Conservation (phyloP, 2,888 invertebrate species). For the Lacanobia wlatinum region DNA sequence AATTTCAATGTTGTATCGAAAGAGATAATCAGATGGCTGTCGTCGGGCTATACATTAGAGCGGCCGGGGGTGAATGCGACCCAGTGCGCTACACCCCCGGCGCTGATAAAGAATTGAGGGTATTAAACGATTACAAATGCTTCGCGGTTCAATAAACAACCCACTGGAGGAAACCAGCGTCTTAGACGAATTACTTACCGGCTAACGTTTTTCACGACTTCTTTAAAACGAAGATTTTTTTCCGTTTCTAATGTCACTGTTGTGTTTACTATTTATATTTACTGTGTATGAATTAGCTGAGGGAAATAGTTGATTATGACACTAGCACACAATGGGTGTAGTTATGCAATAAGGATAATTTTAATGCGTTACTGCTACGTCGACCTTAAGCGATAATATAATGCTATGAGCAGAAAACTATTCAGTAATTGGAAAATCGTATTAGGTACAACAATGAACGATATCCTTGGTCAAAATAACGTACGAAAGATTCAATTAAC, state of each 20-base stretch:
- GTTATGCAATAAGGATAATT: slow-evolving; percentile 33
- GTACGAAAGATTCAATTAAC: neutral
- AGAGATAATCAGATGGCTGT: slow-evolving; percentile 85
- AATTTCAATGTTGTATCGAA: slow-evolving; percentile 72
- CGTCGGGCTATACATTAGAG: slow-evolving; percentile 85
- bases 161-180: slow-evolving; percentile 81
- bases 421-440: slow-evolving; percentile 11
- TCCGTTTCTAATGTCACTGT: slow-evolving; percentile 7
- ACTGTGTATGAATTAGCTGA: slow-evolving; percentile 18
- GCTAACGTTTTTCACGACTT: slow-evolving; percentile 61
- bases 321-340: slow-evolving; percentile 38
- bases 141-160: slow-evolving; percentile 90
- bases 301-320: slow-evolving; percentile 35
- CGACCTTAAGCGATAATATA: slow-evolving; percentile 3
- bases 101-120: slow-evolving; percentile 91
- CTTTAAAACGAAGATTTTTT: slow-evolving; percentile 18
- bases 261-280: slow-evolving; percentile 33
- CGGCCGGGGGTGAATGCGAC: slow-evolving; percentile 78
- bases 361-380: slow-evolving; percentile 6
- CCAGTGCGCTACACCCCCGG: slow-evolving; percentile 77
- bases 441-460: neutral
- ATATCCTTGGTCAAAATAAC: slow-evolving; percentile 8
- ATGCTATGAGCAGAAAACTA: neutral
- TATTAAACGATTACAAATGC: slow-evolving; percentile 91
- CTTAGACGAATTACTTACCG: slow-evolving; percentile 85